Evolutionary conservation across 2,113 vertebrate species (phyloP), one percentile per base, ranked within the genome.

Genomic region (Elaphurus davidianus): DNA sequence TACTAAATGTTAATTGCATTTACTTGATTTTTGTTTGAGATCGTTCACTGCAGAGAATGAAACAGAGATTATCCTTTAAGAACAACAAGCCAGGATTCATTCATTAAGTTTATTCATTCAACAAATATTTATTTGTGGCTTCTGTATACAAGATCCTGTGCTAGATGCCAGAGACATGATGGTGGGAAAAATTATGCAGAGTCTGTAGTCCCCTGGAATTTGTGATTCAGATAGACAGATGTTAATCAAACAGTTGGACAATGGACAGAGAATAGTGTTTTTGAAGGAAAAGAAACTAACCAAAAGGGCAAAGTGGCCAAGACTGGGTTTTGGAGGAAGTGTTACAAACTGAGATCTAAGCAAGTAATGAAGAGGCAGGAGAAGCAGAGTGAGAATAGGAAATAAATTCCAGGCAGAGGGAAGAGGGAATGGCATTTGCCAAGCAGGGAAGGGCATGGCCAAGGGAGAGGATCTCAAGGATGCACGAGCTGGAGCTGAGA

Each of bases 11-110:
- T 74, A 97, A 91, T 62, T 40, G 67, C 36, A 74, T 50, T 81
- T 90, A 64, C 14, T 88, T 78, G 64, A 84, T 93, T 98, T 98
- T 98, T 86, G 74, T 95, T 90, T 98, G 96, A 97, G 54, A 97
- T 97, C 79, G 90, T 36, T 67, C 67, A 74, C 40, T 40, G 79
- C 76, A 98, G 86, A 98, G 98, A 95, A 96, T 90, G 79, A 43
- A 3, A 94, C 82, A 85, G 85, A 97, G 87, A 97, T 97, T 94
- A 96, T 5, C 95, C 79, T 84, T 81, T 97, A 95, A 93, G 60
- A 93, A 92, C 97, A 92, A 57, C 89, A 95, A 96, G 59, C 5
- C 87, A 16, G 2, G 40, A 57, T 88, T 97, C 59, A 82, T 78
- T 85, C 54, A 82, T 78, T 85, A 78, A 54, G 28, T 45, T 43